Conservation (phyloP, 2,113 vertebrate species). For the Raja brachyura region DNA sequence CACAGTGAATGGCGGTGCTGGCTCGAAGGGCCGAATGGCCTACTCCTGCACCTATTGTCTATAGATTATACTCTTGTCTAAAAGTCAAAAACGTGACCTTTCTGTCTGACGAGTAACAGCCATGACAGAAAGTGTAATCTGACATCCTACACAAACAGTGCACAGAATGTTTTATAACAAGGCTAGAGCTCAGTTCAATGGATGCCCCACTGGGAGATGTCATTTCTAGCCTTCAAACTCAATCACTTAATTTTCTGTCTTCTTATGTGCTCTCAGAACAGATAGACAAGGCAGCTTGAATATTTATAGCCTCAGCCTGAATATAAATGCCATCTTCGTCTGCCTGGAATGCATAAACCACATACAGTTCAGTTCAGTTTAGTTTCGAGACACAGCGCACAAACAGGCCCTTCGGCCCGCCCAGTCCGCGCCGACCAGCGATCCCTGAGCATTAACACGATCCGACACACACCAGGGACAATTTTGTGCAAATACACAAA, state of each 20-base stretch:
- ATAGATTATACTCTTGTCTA: not conserved
- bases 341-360: not conserved
- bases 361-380: not conserved
- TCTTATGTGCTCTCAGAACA: not conserved
- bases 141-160: not conserved
- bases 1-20: too few relatives aligned
- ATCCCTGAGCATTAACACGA: too few relatives aligned
- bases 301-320: not conserved
- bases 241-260: not conserved
- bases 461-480: too few relatives aligned
- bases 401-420: too few relatives aligned
- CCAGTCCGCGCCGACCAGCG: too few relatives aligned
- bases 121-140: not conserved
- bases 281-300: not conserved
- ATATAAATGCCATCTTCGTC: not conserved
- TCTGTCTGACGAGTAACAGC: not conserved
- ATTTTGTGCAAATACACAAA: too few relatives aligned
- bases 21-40: too few relatives aligned
- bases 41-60: too few relatives aligned
- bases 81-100: not conserved
- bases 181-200: not conserved
- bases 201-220: not conserved
- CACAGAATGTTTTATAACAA: not conserved
- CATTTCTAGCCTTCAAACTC: not conserved
- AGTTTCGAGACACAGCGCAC: too few relatives aligned